A percentile compares a stretch with the other conserved stretches of the same genome.
These are phyloP conservation scores for Blomia tropicalis DNA, from an alignment of 2,888 invertebrate genomes.

Conservation along the genomic window DNA sequence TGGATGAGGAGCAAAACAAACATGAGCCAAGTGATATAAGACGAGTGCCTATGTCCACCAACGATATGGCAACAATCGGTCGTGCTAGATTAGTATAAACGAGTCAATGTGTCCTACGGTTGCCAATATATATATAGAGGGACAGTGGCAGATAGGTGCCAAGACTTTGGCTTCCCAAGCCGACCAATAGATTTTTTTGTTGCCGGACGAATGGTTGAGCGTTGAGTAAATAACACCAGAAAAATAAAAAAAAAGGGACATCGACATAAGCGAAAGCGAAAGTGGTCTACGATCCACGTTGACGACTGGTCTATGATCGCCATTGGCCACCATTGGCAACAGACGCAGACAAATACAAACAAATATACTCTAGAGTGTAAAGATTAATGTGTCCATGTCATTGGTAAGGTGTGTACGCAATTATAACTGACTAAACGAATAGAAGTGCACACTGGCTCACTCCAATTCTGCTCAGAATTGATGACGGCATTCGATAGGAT, in stretches of 20 bases:
- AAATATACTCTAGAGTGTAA: too few relatives aligned
- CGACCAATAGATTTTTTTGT: too few relatives aligned
- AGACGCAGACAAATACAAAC: too few relatives aligned
- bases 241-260: not conserved
- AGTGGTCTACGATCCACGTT: not conserved
- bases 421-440: not conserved
- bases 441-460: not conserved
- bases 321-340: too few relatives aligned
- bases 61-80: slow-evolving; percentile 14
- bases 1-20: slow-evolving; percentile 1
- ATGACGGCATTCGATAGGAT: not conserved
- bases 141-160: not conserved
- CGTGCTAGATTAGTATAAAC: slow-evolving; percentile 3
- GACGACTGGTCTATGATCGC: not conserved
- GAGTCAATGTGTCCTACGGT: too few relatives aligned
- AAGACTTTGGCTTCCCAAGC: too few relatives aligned
- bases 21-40: slow-evolving; percentile 8
- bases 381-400: slow-evolving; percentile 13
- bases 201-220: too few relatives aligned
- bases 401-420: slow-evolving; percentile 14
- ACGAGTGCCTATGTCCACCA: not conserved
- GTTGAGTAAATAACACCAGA: too few relatives aligned
- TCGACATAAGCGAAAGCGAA: not conserved
- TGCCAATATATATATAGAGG: too few relatives aligned
- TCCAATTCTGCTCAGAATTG: slow-evolving; percentile 3